Evolutionary conservation across 30 jellyfish, hydroid and myxozoan species (phyloP).

Genomic region (Chrysaora quinquecirrha): DNA sequence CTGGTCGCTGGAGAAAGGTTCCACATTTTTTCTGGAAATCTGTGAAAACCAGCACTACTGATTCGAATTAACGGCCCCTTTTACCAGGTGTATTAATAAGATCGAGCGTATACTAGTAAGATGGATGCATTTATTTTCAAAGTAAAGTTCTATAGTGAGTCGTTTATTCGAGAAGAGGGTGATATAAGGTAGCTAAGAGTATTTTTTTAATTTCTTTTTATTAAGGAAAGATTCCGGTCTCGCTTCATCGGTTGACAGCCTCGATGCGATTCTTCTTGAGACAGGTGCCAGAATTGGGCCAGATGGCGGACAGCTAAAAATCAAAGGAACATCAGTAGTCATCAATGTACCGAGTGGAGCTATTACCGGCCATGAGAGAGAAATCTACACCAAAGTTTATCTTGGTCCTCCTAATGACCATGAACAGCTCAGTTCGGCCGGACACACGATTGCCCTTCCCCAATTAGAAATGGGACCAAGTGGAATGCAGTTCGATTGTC

Average conservation of each 20-base stretch:
- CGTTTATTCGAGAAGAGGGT: no score
- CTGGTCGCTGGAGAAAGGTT: no score
- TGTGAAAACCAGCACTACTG: no score
- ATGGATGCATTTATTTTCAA: no score
- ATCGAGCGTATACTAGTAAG: no score
- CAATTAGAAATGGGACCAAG: slow-evolving; percentile 18
- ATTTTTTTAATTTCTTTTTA: no score
- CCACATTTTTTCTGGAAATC: no score
- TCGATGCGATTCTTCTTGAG: background rate
- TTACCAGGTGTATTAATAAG: no score
- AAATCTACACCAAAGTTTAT: background rate
- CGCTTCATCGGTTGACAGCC: background rate
- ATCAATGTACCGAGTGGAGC: slow-evolving; percentile 16
- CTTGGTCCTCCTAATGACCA: slow-evolving; percentile 13
- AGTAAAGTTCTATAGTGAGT: no score
- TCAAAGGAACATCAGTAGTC: slow-evolving; percentile 2
- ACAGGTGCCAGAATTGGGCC: slow-evolving; percentile 10
- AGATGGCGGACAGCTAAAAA: background rate
- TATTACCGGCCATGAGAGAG: background rate
- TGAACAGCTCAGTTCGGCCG: background rate
- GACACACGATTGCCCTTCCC: slow-evolving; percentile 9
- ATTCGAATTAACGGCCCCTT: no score
- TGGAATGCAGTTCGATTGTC: slow-evolving; percentile 7
- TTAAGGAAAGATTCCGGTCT: slow-evolving; percentile 14
- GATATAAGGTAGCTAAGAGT: no score